A percentile compares a stretch with the other conserved stretches of the same genome.
Conservation (phyloP, 2,888 invertebrate species). For the Melanargia galathea region DNA sequence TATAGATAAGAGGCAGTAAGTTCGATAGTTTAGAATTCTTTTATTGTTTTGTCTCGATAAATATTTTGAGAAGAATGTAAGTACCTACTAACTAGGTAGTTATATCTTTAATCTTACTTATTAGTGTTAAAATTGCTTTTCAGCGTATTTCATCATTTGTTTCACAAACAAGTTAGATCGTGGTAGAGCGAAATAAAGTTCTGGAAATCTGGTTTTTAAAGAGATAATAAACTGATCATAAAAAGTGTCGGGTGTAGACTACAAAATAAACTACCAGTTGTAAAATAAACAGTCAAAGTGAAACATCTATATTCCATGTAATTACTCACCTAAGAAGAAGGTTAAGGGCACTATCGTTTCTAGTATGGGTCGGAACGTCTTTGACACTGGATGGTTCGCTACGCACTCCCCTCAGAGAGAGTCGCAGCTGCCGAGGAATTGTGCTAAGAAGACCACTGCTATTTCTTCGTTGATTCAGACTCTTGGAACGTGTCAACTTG, state of each 20-base stretch:
- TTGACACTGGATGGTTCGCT: slow-evolving; percentile 78
- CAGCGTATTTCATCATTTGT: background rate
- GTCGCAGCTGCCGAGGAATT: slow-evolving; percentile 77
- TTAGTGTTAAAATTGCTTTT: background rate
- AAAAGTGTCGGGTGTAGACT: background rate
- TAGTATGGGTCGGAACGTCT: slow-evolving; percentile 69
- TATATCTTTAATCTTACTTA: no score
- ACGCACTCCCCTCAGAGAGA: slow-evolving; percentile 77
- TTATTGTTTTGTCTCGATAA: no score
- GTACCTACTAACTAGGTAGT: no score
- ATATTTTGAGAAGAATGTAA: no score
- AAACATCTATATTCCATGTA: slow-evolving; percentile 1
- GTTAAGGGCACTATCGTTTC: slow-evolving; percentile 77
- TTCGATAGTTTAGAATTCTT: no score
- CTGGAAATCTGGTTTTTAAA: background rate
- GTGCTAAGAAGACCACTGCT: slow-evolving; percentile 80
- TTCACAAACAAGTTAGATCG: no score
- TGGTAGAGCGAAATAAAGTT: background rate
- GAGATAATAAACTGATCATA: background rate
- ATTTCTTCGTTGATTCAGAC: slow-evolving; percentile 74
- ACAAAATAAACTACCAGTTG: background rate
- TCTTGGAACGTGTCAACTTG: slow-evolving; percentile 74
- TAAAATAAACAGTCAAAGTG: background rate
- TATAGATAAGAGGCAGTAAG: no score
- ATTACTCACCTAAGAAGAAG: slow-evolving; percentile 78